phyloP scores from a whole-genome alignment of 2,888 invertebrate species.

The Orgyia antiqua region DNA sequence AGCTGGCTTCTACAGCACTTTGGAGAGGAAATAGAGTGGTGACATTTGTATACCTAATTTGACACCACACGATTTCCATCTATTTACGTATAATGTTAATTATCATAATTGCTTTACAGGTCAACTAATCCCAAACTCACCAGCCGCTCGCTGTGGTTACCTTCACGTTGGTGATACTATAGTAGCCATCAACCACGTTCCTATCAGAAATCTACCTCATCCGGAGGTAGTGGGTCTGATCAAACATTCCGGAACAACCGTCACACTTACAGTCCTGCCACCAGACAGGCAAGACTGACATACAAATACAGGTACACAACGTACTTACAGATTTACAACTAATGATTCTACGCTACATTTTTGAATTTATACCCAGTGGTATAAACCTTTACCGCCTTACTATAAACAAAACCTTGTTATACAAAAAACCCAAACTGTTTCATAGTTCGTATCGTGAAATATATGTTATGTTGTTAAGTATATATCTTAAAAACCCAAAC shows the following conservation, averaged over 20 bases:
- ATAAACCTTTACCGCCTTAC: no score
- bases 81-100: no score
- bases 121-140: constrained; percentile 95
- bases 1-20: no score
- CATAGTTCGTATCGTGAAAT: no score
- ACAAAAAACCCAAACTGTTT: no score
- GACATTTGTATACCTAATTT: no score
- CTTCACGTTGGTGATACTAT: constrained; percentile 97
- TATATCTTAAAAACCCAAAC: no score
- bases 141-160: constrained; percentile 94
- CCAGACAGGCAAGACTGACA: constrained; percentile 32
- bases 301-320: constrained; percentile 1
- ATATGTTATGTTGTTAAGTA: no score
- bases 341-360: constrained; percentile 4
- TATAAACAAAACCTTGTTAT: no score
- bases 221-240: constrained; percentile 98
- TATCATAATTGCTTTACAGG: no score
- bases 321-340: not conserved
- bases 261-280: constrained; percentile 86
- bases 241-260: constrained; percentile 95
- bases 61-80: no score
- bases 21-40: no score
- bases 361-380: constrained; percentile 1
- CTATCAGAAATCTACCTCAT: constrained; percentile 94
- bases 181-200: constrained; percentile 94